Conservation (phyloP, 2,113 vertebrate genomes). For the Amblyornis subalaris region DNA sequence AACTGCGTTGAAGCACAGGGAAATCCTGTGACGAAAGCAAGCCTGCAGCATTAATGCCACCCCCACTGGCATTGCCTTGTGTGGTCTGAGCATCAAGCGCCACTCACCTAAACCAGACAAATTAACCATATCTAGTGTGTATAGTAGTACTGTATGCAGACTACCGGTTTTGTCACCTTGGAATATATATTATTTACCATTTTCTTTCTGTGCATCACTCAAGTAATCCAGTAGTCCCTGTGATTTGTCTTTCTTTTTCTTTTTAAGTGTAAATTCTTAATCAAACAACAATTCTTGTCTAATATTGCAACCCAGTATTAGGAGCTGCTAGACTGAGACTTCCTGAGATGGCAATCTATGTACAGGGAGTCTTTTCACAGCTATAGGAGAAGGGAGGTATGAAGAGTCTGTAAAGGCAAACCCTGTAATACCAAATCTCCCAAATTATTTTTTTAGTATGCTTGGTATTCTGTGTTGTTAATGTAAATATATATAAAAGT, state of each 20-base stretch:
- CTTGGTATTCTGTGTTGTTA: not conserved
- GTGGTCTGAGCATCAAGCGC: not conserved
- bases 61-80: fast-evolving
- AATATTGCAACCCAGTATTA: not conserved
- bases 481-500: not conserved
- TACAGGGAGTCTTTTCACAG: not conserved
- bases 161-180: not conserved
- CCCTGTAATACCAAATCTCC: not conserved
- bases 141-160: not conserved
- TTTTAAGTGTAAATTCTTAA: not conserved
- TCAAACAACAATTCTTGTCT: not conserved
- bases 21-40: not conserved
- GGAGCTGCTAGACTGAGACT: not conserved
- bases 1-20: not conserved
- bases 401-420: not conserved
- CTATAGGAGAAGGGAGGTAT: not conserved
- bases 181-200: not conserved
- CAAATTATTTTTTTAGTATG: not conserved
- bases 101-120: not conserved
- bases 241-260: not conserved
- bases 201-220: not conserved
- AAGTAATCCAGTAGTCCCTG: not conserved
- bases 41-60: not conserved
- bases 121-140: not conserved
- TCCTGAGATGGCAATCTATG: not conserved